Conservation (phyloP, 2,797 vertebrate genomes). For the Anabacerthia variegaticeps region DNA sequence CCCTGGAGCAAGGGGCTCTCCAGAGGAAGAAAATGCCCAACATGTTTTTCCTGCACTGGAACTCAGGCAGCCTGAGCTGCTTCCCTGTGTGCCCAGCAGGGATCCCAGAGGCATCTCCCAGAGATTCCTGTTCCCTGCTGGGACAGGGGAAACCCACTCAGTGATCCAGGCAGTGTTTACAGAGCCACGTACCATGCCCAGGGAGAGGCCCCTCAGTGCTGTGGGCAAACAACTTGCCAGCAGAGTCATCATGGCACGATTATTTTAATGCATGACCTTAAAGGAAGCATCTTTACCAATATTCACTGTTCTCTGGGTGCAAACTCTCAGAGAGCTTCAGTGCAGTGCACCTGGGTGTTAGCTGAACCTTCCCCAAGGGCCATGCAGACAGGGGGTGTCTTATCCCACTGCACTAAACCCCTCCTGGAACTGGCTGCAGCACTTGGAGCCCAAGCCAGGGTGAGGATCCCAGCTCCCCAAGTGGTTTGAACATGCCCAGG, state of each 20-base stretch:
- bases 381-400: not conserved
- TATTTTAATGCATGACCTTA: not conserved
- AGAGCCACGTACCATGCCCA: accelerated
- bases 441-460: not conserved
- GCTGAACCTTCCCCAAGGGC: not conserved
- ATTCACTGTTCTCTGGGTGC: not conserved
- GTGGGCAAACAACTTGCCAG: not conserved
- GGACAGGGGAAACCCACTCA: too few species aligned
- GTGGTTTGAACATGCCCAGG: accelerated
- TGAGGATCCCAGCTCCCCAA: not conserved
- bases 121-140: not conserved
- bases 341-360: not conserved
- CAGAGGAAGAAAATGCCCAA: not conserved
- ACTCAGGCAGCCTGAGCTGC: not conserved
- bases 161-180: not conserved
- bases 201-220: not conserved
- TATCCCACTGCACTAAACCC: not conserved
- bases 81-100: not conserved
- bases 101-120: not conserved
- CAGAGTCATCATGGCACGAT: not conserved
- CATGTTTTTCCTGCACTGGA: not conserved
- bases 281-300: not conserved
- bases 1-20: not conserved
- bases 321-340: not conserved
- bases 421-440: not conserved